Percentiles rank a stretch among this genome's conserved stretches.
phyloP scores from a whole-genome alignment of 2,113 vertebrate species.

The Limanda limanda region DNA sequence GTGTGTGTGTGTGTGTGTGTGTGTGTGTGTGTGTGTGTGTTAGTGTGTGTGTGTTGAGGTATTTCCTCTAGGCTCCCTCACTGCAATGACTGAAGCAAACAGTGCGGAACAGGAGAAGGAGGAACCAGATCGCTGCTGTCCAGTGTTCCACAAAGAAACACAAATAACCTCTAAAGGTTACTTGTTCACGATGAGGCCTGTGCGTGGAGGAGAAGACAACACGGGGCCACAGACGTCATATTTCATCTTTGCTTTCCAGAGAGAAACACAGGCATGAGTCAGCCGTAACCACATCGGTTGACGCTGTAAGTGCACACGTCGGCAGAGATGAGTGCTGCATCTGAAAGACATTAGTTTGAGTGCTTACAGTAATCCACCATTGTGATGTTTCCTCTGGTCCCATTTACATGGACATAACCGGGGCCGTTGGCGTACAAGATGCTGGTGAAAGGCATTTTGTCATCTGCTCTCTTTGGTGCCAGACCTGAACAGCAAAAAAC shows the following conservation, averaged over 20 bases:
- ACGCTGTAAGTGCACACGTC: conserved; percentile 35
- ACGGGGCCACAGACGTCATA: conserved; percentile 17
- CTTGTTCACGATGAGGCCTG: conserved; percentile 15
- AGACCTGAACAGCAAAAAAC: conserved; percentile 73
- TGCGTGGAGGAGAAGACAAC: conserved; percentile 14
- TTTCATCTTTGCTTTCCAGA: conserved; percentile 41
- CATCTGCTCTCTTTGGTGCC: conserved; percentile 80
- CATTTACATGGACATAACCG: conserved; percentile 83
- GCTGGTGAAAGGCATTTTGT: conserved; percentile 84
- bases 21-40: too few species aligned
- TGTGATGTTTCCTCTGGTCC: conserved; percentile 83
- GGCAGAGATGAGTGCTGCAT: conserved; percentile 41
- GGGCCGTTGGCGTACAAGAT: conserved; percentile 86
- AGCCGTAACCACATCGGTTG: conserved; percentile 51
- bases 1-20: background rate
- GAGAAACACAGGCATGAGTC: conserved; percentile 49
- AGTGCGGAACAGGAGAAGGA: conserved; percentile 46
- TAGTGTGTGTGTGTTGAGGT: background rate
- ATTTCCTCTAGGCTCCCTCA: conserved; percentile 41
- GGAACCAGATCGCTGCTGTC: conserved; percentile 25
- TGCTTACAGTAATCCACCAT: conserved; percentile 83
- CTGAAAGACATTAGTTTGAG: conserved; percentile 68
- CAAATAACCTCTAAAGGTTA: conserved; percentile 29
- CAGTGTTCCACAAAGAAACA: conserved; percentile 52
- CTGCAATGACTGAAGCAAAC: conserved; percentile 45